phyloP scores from a whole-genome alignment of 2,797 vertebrate genomes.

The Helarctos malayanus region DNA sequence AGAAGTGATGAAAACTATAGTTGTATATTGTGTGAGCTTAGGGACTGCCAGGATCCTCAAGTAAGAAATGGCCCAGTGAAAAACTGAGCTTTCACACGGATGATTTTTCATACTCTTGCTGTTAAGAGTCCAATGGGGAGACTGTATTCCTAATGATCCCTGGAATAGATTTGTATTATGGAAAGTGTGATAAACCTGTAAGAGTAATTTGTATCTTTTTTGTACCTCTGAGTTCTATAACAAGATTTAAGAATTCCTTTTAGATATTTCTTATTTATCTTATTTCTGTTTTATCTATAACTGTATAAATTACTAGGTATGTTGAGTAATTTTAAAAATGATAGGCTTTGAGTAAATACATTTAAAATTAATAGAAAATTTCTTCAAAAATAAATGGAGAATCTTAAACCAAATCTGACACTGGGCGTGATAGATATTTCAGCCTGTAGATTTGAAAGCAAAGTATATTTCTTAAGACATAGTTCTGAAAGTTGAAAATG shows the following conservation, averaged over 20 bases:
- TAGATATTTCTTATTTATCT: neutral
- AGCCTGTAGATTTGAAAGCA: neutral
- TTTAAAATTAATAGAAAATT: neutral
- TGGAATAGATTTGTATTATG: neutral
- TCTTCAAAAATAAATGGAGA: neutral
- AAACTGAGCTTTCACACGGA: neutral
- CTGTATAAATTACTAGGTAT: neutral
- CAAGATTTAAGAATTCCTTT: constrained; percentile 21
- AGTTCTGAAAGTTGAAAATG: neutral
- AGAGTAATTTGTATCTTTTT: neutral
- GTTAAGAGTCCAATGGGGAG: neutral
- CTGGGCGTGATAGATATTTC: neutral
- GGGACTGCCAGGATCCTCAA: neutral
- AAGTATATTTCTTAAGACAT: neutral
- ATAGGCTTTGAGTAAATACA: neutral
- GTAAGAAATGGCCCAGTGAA: neutral
- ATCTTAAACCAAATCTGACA: neutral
- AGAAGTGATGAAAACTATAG: neutral
- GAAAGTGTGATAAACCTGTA: neutral
- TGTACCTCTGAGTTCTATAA: neutral
- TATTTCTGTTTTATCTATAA: neutral
- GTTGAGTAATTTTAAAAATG: neutral
- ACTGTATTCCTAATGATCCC: neutral
- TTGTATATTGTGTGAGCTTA: neutral
- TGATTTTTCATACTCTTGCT: neutral